Evolutionary conservation across 2,113 vertebrate species (phyloP), one percentile per base, ranked within the genome.

Genomic region (Cygnus atratus): DNA sequence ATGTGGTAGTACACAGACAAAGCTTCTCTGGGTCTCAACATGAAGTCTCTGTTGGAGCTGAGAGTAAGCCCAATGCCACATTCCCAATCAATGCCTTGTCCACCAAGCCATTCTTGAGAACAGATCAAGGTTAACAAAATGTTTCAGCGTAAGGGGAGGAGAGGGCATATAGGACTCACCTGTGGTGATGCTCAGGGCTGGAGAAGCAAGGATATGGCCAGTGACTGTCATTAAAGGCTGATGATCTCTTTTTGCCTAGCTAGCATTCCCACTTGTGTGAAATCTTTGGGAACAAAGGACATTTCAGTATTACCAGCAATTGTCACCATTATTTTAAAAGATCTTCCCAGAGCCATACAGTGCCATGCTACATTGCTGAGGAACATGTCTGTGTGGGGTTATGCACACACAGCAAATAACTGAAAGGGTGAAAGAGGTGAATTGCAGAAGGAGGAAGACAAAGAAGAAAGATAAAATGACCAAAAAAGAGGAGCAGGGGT

Each of bases 31-130:
- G 18, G 18, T 6, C 39, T 66, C 43, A 55, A 29, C 17, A 39
- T 3, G 12, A 35, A 29, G 11, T 22, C 20, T 82, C 39, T 58
- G 21, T 52, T 41, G 33, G 46, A 87, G 29, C 9, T 33, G 54
- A 5, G 22, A 66, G 17, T 19, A n/a, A 91, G 11, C 24, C 25
- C 75, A 66, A 0, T 50, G 21, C 2, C 59, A 73, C 0, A 2
- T 52, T 78, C 33, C 61, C 81, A 25, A 8, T 70, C 75, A 71
- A 16, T 15, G 7, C n/a, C 13, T 48, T 55, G 35, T 21, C 39
- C 62, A 48, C 13, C 24, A 33, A n/a, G 52, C 3, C 26, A 61
- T 9, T 12, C 6, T 33, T 83, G 58, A 28, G 55, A 10, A 76
- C 33, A 61, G 50, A 50, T 15, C 4, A 79, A 31, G 13, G 11